Conservation (phyloP, 2,113 vertebrate genomes). For the Cryptoleucopteryx plumbea region DNA sequence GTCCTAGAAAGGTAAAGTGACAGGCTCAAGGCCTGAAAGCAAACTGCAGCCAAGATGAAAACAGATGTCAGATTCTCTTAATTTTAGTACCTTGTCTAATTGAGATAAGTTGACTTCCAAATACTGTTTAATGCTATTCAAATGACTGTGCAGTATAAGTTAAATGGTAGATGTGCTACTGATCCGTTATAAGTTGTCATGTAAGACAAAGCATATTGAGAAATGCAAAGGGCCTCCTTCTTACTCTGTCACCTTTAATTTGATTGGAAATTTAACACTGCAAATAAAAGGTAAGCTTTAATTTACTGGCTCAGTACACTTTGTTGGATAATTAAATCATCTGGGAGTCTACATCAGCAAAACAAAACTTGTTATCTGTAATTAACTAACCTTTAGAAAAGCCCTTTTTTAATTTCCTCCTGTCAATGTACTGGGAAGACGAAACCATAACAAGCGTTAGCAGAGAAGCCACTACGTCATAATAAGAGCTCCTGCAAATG, state of each 20-base stretch:
- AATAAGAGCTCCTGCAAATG: neutral
- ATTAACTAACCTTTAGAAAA: conserved; percentile 62
- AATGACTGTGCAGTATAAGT: neutral
- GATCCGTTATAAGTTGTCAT: neutral
- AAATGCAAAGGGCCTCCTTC: neutral
- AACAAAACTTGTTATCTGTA: conserved; percentile 57
- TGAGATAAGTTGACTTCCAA: neutral
- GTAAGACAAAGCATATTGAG: neutral
- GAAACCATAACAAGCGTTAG: conserved; percentile 20
- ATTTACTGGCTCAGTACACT: neutral
- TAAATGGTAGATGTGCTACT: neutral
- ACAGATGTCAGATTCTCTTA: neutral
- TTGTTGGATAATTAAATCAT: conserved; percentile 50
- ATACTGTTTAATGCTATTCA: neutral
- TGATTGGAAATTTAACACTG: conserved; percentile 42
- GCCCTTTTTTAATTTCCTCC: conserved; percentile 44
- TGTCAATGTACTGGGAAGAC: neutral
- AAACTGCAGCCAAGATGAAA: neutral
- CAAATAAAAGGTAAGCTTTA: conserved; percentile 48
- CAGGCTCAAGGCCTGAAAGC: neutral
- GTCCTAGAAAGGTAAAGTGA: neutral
- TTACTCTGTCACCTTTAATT: conserved; percentile 37
- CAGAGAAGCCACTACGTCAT: neutral
- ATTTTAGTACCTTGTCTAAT: neutral
- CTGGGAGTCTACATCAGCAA: conserved; percentile 29